Percentiles rank a stretch among this genome's conserved stretches.
phyloP scores from a whole-genome alignment of 2,113 vertebrate species.

The Pipa parva region DNA sequence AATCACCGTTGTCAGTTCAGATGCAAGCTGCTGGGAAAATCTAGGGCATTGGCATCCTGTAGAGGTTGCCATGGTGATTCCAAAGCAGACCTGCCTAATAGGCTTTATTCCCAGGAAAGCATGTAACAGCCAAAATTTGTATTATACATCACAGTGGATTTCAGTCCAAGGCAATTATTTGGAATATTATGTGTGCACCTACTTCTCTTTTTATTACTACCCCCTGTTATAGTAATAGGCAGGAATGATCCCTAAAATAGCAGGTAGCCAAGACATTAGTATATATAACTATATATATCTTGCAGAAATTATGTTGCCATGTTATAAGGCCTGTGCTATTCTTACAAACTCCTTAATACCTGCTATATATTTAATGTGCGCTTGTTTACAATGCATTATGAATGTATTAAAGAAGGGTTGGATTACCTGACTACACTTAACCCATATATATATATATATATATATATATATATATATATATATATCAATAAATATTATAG shows the following conservation, averaged over 20 bases:
- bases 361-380: too few species aligned
- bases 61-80: slow-evolving; percentile 61
- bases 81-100: slow-evolving; percentile 54
- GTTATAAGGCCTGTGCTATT: too few species aligned
- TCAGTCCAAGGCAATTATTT: slow-evolving; percentile 49
- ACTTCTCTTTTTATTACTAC: too few species aligned
- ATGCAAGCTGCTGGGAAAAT: slow-evolving; percentile 58
- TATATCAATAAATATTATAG: too few species aligned
- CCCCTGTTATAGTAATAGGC: background rate
- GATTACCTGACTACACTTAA: too few species aligned
- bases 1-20: slow-evolving; percentile 63
- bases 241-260: background rate
- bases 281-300: too few species aligned
- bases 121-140: slow-evolving; percentile 44
- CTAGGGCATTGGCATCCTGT: slow-evolving; percentile 59
- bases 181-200: slow-evolving; percentile 13
- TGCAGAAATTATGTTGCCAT: too few species aligned
- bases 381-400: too few species aligned
- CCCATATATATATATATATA: too few species aligned
- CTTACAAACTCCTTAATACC: too few species aligned
- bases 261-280: background rate
- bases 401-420: too few species aligned
- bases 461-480: too few species aligned
- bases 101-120: slow-evolving; percentile 64
- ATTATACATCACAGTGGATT: slow-evolving; percentile 40